phyloP scores from a whole-genome alignment of 2,113 vertebrate species.

The Chiloscyllium plagiosum region DNA sequence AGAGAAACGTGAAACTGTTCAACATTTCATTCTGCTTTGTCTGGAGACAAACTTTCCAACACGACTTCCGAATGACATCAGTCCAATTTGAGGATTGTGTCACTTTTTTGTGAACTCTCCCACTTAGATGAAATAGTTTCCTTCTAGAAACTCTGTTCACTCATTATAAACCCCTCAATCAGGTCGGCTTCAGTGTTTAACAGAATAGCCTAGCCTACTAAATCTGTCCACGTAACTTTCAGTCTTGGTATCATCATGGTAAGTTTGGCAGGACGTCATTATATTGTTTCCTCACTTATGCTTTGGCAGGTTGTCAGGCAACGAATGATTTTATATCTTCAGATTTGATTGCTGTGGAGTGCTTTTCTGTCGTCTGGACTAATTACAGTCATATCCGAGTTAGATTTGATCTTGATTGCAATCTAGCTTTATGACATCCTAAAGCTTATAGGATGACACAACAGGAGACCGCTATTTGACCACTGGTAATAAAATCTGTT shows the following conservation, averaged over 20 bases:
- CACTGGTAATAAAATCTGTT: not conserved
- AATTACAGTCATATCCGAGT: not conserved
- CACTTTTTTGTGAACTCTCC: not conserved
- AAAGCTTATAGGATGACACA: not conserved
- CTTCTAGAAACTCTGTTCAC: not conserved
- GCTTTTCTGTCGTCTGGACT: not conserved
- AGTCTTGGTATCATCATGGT: not conserved
- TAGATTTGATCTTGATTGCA: slow-evolving; percentile 22
- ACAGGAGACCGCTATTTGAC: not conserved
- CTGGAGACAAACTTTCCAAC: not conserved
- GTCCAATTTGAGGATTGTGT: not conserved
- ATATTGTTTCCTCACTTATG: not conserved
- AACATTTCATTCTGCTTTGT: not conserved
- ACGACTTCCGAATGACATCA: not conserved
- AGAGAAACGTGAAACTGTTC: not conserved
- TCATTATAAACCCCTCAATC: not conserved
- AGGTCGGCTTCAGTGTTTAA: not conserved
- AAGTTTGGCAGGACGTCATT: not conserved
- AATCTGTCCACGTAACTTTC: not conserved
- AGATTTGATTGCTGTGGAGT: not conserved
- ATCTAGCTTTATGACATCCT: not conserved
- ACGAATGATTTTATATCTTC: not conserved
- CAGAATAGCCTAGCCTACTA: not conserved
- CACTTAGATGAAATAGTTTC: not conserved
- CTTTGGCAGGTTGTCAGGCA: not conserved